Percentiles rank a stretch among this genome's conserved stretches.
Conservation (phyloP, 2,113 vertebrate species). For the Haliaeetus leucogaster region DNA sequence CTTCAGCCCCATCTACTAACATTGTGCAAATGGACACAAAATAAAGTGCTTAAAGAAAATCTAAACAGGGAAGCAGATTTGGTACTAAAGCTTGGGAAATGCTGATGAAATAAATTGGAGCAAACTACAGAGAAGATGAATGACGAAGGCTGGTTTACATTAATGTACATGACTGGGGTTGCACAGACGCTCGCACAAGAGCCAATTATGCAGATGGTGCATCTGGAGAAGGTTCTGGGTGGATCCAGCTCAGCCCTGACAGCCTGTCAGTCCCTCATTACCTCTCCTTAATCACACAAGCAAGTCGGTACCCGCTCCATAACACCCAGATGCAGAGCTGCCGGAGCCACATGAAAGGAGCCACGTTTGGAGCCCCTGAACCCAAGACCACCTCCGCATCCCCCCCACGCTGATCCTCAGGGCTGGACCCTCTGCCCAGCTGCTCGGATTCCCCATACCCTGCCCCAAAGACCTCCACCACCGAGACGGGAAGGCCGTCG, state of each 20-base stretch:
- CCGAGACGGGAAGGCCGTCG: too few species aligned
- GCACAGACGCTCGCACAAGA: not conserved
- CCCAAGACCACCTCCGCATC: accelerated
- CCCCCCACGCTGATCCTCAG: accelerated
- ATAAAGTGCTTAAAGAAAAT: not conserved
- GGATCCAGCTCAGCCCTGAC: constrained; percentile 1
- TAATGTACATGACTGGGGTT: not conserved
- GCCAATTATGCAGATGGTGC: constrained; percentile 11
- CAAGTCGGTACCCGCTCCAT: not conserved
- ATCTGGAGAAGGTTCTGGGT: constrained; percentile 54
- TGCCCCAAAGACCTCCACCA: not conserved
- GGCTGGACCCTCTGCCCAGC: not conserved
- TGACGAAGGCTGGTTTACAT: not conserved
- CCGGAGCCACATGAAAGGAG: not conserved
- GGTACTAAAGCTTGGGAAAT: not conserved
- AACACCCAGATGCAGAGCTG: not conserved
- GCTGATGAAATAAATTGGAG: not conserved
- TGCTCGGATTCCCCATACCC: accelerated
- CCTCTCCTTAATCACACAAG: not conserved
- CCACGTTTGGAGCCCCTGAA: not conserved
- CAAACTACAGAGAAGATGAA: not conserved
- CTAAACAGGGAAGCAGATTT: not conserved
- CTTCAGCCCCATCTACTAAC: not conserved
- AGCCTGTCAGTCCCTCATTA: not conserved
- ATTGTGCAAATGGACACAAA: accelerated